phyloP scores from a whole-genome alignment of 2,113 vertebrate species.

The Calcarius ornatus region DNA sequence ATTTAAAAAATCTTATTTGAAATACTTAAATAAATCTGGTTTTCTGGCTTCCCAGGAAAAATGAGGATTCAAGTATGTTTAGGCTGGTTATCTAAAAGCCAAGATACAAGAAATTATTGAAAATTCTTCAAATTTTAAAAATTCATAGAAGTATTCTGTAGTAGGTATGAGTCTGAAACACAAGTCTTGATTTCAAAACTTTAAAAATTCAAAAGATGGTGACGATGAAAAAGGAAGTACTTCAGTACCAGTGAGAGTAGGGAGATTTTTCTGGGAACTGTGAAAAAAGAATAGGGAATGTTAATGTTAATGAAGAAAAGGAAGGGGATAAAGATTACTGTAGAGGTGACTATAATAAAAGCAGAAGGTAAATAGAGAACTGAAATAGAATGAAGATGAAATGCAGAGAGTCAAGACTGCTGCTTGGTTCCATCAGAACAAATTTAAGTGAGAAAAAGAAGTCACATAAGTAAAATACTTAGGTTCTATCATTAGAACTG shows the following conservation, averaged over 20 bases:
- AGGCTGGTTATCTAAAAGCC: background rate
- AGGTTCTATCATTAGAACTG: background rate
- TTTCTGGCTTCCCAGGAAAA: background rate
- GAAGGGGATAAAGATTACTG: background rate
- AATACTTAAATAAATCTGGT: background rate
- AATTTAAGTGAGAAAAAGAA: background rate
- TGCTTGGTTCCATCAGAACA: background rate
- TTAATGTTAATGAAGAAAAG: background rate
- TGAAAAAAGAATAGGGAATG: background rate
- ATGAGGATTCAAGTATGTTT: background rate
- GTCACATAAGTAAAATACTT: background rate
- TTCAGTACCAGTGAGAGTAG: background rate
- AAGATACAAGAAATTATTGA: background rate
- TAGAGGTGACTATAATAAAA: background rate
- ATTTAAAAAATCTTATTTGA: background rate
- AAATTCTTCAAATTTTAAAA: background rate
- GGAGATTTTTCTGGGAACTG: background rate
- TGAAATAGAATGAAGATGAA: background rate
- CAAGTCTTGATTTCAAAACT: background rate
- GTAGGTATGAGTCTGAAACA: background rate
- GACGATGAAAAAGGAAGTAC: background rate
- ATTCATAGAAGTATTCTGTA: background rate
- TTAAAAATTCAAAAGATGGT: background rate
- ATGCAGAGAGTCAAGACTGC: background rate
- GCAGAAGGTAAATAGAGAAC: background rate